A percentile compares a stretch with the other conserved stretches of the same genome.
These are phyloP conservation scores for Oscheius onirici DNA, from an alignment of 2,888 invertebrate genomes.

Conservation along the genomic window DNA sequence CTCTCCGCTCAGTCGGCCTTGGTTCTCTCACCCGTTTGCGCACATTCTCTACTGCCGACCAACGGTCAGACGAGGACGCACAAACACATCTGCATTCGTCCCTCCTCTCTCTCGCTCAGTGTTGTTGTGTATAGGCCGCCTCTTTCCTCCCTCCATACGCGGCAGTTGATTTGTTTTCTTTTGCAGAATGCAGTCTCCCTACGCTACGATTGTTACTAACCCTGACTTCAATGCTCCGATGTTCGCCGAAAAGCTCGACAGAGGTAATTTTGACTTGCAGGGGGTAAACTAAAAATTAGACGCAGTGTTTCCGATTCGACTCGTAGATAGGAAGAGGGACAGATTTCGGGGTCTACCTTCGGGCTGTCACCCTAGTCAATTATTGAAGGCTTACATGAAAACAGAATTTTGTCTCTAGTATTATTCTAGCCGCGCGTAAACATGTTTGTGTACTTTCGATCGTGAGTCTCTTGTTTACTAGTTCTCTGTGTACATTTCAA, in stretches of 20 bases:
- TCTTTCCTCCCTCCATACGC: not conserved
- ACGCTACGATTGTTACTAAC: slow-evolving; percentile 53
- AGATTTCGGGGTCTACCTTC: no score
- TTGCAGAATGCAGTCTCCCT: slow-evolving; percentile 44
- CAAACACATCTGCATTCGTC: slow-evolving; percentile 15
- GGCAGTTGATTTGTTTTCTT: not conserved
- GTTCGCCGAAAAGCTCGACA: slow-evolving; percentile 56
- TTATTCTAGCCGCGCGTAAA: not conserved
- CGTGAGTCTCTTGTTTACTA: no score
- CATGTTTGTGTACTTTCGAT: not conserved
- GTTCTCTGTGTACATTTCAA: no score
- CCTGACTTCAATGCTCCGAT: slow-evolving; percentile 51
- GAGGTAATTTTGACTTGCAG: no score
- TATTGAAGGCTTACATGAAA: no score
- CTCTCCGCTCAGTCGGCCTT: not conserved
- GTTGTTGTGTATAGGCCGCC: not conserved
- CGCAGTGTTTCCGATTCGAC: no score
- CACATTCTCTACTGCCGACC: slow-evolving; percentile 1
- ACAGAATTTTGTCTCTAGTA: no score
- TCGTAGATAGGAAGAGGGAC: no score
- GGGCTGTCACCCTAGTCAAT: no score
- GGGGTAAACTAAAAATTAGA: no score
- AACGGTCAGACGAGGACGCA: slow-evolving; percentile 9
- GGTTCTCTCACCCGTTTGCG: no score
- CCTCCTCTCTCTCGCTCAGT: slow-evolving; percentile 6